Evolutionary conservation across 2,113 vertebrate genomes (phyloP), one percentile per base, ranked within the genome.

Genomic region (Brachyistius frenatus): DNA sequence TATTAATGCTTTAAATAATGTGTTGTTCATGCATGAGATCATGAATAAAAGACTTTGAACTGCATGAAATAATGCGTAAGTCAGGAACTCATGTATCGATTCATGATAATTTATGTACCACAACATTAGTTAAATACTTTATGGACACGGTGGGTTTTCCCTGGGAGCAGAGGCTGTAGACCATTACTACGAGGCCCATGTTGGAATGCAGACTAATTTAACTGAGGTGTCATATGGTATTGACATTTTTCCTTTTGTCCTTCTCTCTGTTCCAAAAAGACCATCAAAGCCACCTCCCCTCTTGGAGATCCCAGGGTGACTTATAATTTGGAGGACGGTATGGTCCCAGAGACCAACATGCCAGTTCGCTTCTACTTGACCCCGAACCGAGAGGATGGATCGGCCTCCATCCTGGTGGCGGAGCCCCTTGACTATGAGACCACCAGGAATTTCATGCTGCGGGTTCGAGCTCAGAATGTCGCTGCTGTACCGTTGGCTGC

Each of bases 321-420:
- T 0, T 97, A 97, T 44, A 97, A 94, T 74, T 85, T 97, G 72
- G 96, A 96, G 70, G 96, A 97, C 13, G 96, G 96, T 4, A 94
- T 96, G 93, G 95, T 97, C 58, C 96, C 95, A 0, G 96, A 97
- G 87, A 96, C 95, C 87, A 97, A 97, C 93, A 95, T 96, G 95
- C 96, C 96, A 0, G 92, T 97, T 32, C 95, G 93, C 23, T 97
- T 98, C 93, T 98, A 97, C 87, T 78, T 98, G 87, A 96, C 96
- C 32, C 95, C 96, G 14, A 97, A 98, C 91, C 93, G 96, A 60
- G 95, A 95, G 4, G 96, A 97, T 13, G 95, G 96, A 16, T 96
- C 96, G 0, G 96, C 96, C 36, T 97, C 96, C 66, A 93, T 98
- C 75, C 89, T 97, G 41, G 93, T 97, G 35, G 96, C 96, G 4